Base-by-base conservation (phyloP, 2,797 vertebrate species). In the Furcifer pardalis region DNA sequence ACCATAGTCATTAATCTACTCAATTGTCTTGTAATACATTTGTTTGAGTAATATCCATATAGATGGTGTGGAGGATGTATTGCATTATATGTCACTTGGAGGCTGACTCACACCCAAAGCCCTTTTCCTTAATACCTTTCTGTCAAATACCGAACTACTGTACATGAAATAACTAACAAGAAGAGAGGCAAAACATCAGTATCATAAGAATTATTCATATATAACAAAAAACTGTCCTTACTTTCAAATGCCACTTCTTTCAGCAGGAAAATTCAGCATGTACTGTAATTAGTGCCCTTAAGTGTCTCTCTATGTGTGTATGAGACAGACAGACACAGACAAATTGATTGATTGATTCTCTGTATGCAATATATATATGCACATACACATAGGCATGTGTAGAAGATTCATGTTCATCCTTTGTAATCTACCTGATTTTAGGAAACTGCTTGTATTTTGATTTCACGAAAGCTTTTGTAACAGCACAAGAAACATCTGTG, bases 31-130 rank as follows among this genome's bases (percentile, higher is more conserved):
- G 66, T 0, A 83, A 2, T 37, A 25, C 7, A 37, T 65, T 32
- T 73, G 10, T 35, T 27, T 37, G 75, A 85, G 90, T 27, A 12
- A 80, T 68, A 59, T 23, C 1, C 69, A 42, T n/a, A 32, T 84
- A 84, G 71, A 27, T 37, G 25, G 30, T 30, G 27, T 25, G 21
- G 7, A 49, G 52, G 52, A 56, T 19, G 21, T 5, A 19, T 56
- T 19, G 21, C 19, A 56, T 56, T 87, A 83, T 74, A 17, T 68
- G 77, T 5, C 59, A 76, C 32, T 76, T 84, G 32, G 23, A 68
- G 49, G 19, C 25, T 62, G 7, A 30, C 42, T 42, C 5, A 30
- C 2, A 68, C n/a, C 21, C 46, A 73, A 63, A 27, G n/a, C 72
- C 40, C 75, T 15, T 68, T 7, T 35, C 27, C 19, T 60, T 19